These are phyloP conservation scores for Ochotona princeps DNA, from an alignment of 2,113 vertebrate species.

Conservation along the genomic window DNA sequence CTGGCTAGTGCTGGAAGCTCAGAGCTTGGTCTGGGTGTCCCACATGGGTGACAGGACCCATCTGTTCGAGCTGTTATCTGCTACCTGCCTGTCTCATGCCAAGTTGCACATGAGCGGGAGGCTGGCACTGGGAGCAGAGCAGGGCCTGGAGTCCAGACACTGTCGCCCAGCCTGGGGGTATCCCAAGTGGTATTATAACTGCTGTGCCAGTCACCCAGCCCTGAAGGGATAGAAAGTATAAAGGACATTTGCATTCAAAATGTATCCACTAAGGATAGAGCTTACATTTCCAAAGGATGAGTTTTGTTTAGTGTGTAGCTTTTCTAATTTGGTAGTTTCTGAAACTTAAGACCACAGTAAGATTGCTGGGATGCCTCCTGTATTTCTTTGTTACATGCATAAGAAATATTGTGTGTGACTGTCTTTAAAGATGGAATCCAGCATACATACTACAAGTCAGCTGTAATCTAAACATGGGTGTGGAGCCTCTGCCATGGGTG, in stretches of 20 bases:
- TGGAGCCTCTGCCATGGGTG: background rate
- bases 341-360: background rate
- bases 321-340: slow-evolving; percentile 18
- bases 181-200: too few relatives aligned
- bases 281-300: background rate
- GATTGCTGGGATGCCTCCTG: background rate
- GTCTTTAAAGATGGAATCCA: background rate
- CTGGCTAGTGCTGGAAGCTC: too few relatives aligned
- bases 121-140: too few relatives aligned
- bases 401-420: background rate
- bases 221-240: background rate
- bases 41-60: too few relatives aligned
- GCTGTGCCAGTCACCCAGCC: too few relatives aligned
- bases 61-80: too few relatives aligned
- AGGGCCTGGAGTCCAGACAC: too few relatives aligned
- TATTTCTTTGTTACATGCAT: background rate
- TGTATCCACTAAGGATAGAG: background rate
- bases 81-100: too few relatives aligned
- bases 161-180: too few relatives aligned
- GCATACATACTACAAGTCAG: background rate
- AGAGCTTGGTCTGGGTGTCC: too few relatives aligned
- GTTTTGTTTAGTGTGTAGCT: background rate
- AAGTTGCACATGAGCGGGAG: too few relatives aligned
- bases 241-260: background rate
- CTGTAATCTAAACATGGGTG: background rate